phyloP scores from a whole-genome alignment of 2,797 vertebrate genomes.

The Lagorchestes hirsutus region DNA sequence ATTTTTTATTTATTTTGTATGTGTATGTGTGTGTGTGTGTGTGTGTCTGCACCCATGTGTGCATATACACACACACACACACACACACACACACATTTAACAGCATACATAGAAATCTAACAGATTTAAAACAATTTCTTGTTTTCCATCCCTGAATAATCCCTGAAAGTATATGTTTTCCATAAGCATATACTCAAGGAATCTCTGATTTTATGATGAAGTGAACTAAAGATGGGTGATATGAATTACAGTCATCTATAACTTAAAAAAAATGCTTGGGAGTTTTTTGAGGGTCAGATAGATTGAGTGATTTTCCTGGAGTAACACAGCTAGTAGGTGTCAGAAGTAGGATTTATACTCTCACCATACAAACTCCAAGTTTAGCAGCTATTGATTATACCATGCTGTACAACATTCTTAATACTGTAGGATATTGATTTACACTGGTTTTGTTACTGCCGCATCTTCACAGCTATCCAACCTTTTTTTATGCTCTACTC shows the following conservation, averaged over 20 bases:
- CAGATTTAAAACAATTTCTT: background rate
- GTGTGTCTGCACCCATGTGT: background rate
- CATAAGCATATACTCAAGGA: background rate
- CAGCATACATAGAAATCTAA: background rate
- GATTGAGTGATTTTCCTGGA: background rate
- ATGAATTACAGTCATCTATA: background rate
- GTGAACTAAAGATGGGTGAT: background rate
- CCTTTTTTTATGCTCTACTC: background rate
- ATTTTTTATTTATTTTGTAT: conserved; percentile 44
- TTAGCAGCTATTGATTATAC: background rate
- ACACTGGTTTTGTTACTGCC: background rate
- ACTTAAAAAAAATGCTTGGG: background rate
- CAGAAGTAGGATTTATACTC: background rate
- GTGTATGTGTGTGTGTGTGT: background rate
- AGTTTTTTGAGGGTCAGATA: background rate
- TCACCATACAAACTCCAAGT: background rate
- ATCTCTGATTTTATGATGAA: background rate
- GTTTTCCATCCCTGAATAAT: background rate
- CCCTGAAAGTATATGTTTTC: background rate
- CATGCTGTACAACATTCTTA: background rate
- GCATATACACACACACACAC: too few relatives aligned
- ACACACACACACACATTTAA: background rate
- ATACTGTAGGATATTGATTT: background rate
- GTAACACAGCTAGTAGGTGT: background rate
- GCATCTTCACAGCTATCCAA: background rate